phyloP scores from a whole-genome alignment of 2,797 vertebrate species.

The Cygnus olor region DNA sequence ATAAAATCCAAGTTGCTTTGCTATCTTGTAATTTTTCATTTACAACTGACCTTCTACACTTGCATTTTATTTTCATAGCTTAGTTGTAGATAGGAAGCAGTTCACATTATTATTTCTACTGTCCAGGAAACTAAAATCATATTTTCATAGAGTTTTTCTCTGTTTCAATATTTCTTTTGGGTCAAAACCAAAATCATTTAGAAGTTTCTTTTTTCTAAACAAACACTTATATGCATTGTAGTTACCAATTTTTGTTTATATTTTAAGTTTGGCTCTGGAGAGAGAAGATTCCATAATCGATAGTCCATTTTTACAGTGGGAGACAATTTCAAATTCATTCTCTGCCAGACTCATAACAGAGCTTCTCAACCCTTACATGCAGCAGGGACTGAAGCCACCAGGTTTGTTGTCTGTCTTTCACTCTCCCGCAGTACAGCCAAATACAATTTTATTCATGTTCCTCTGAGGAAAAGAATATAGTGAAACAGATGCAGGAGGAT shows the following conservation, averaged over 20 bases:
- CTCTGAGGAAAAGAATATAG: background rate
- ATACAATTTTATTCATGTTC: background rate
- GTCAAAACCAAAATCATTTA: background rate
- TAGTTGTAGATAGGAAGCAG: background rate
- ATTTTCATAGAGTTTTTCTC: background rate
- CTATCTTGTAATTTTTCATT: conserved; percentile 2
- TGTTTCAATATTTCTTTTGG: background rate
- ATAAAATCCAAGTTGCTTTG: background rate
- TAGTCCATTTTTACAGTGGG: background rate
- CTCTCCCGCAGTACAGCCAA: background rate
- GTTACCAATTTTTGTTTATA: background rate
- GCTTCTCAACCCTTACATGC: background rate
- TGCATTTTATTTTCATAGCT: background rate
- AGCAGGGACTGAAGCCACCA: background rate
- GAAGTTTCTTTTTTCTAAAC: background rate
- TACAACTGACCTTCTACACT: background rate
- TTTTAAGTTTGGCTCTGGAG: background rate
- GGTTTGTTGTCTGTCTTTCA: background rate
- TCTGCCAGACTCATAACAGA: background rate
- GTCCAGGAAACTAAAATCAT: background rate
- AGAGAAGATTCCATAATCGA: background rate
- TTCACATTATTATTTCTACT: background rate
- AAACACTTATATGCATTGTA: background rate
- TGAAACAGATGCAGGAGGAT: background rate
- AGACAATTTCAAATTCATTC: background rate